phyloP scores from a whole-genome alignment of 2,888 invertebrate genomes.

The Deilephila elpenor region DNA sequence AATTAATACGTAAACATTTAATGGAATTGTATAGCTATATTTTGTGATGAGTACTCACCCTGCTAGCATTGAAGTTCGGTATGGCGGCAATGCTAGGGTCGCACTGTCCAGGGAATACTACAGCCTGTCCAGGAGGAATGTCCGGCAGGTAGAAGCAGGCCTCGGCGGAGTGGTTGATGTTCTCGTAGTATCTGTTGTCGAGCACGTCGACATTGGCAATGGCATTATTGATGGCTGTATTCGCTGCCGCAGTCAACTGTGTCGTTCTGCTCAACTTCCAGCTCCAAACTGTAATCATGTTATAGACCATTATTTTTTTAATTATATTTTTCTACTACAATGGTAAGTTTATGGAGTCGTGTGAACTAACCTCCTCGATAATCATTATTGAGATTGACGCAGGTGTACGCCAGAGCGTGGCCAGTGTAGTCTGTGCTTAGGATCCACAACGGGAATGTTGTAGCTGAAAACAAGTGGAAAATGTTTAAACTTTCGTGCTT shows the following conservation, averaged over 20 bases:
- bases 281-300: conserved; percentile 63
- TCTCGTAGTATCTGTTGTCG: conserved; percentile 60
- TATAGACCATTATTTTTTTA: not conserved
- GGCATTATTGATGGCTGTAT: conserved; percentile 51
- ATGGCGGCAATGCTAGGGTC: conserved; percentile 59
- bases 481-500: not conserved
- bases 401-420: conserved; percentile 86
- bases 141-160: conserved; percentile 71
- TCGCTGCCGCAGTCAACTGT: conserved; percentile 47
- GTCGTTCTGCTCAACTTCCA: conserved; percentile 72
- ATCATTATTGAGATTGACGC: conserved; percentile 63
- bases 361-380: conserved; percentile 62
- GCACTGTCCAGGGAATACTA: conserved; percentile 67
- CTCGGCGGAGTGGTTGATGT: conserved; percentile 59
- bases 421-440: conserved; percentile 83
- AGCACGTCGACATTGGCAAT: conserved; percentile 57
- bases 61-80: conserved; percentile 55
- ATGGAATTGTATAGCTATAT: not conserved
- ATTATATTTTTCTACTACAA: not conserved
- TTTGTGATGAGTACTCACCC: conserved; percentile 50
- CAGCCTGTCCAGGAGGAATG: conserved; percentile 56
- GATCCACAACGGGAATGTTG: conserved; percentile 60
- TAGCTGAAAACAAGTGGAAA: conserved; percentile 48
- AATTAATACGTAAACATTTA: not conserved
- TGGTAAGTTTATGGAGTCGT: not conserved